Evolutionary conservation across 2,113 vertebrate species (phyloP).

Genomic region (Calidris pygmaea): DNA sequence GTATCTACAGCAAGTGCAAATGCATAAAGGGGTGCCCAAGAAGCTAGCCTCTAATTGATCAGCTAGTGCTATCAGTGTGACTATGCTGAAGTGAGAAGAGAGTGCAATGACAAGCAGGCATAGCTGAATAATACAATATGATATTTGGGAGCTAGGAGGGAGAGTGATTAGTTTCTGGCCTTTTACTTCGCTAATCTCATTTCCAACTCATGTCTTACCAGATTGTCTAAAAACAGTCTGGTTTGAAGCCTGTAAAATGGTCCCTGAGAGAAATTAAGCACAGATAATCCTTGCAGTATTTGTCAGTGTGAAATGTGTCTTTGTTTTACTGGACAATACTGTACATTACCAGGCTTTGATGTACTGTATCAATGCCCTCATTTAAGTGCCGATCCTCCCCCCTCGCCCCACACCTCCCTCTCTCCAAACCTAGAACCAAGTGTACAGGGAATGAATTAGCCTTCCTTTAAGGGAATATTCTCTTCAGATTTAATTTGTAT

Average conservation of each 20-base stretch:
- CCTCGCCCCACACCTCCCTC: rapidly evolving
- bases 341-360: slow-evolving; percentile 46
- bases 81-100: slow-evolving; percentile 74
- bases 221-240: slow-evolving; percentile 63
- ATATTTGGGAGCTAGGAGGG: slow-evolving; percentile 67
- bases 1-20: slow-evolving; percentile 78
- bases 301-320: slow-evolving; percentile 64
- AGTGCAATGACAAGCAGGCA: slow-evolving; percentile 78
- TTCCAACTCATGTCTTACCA: slow-evolving; percentile 61
- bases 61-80: slow-evolving; percentile 77
- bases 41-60: slow-evolving; percentile 82
- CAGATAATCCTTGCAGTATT: slow-evolving; percentile 63
- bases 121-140: slow-evolving; percentile 77
- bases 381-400: neutral
- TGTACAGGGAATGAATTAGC: slow-evolving; percentile 48
- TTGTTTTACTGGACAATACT: slow-evolving; percentile 69
- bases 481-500: slow-evolving; percentile 66
- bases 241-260: slow-evolving; percentile 61
- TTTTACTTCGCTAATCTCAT: slow-evolving; percentile 72
- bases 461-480: slow-evolving; percentile 61
- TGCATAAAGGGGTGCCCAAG: slow-evolving; percentile 73
- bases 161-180: slow-evolving; percentile 74
- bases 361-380: slow-evolving; percentile 30
- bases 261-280: slow-evolving; percentile 60
- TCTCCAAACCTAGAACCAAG: slow-evolving; percentile 18